Evolutionary conservation across 2,797 vertebrate genomes (phyloP), one percentile per base, ranked within the genome.

Genomic region (Sphenopsis melanotis): DNA sequence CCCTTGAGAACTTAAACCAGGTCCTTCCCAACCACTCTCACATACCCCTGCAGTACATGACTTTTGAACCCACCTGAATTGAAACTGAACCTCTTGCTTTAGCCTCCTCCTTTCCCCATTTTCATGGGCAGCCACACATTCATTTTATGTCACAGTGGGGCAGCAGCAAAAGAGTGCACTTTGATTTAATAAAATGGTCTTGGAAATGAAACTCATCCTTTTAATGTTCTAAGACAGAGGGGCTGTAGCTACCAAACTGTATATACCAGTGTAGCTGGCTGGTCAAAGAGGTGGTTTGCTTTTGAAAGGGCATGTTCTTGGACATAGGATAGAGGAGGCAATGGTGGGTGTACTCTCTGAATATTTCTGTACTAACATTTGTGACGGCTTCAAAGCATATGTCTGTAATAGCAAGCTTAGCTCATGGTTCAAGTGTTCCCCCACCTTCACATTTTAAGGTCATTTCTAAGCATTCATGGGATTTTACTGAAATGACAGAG

Each of bases 401-500:
- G 8, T 49, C 5, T 71, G 29, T 69, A 32, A 42, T 34, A 47
- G 15, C 61, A 84, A 91, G 29, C 34, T 41, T 66, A 32, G 24
- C 21, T 91, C n/a, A 41, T 65, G 8, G 12, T 61, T 80, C 42
- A 19, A 59, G 41, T 68, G 20, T 83, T 87, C 6, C 5, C n/a
- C 29, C 20, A 75, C 56, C 53, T 60, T 69, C 30, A 18, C 12
- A 23, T 70, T 65, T 71, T 89, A 57, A 71, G 59, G 16, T 90
- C 13, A 63, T 22, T 79, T 72, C 23, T 79, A 30, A 90, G 56
- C 23, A 41, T 34, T 29, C 80, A 32, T 44, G 66, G 60, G 15
- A 41, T 89, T 93, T 92, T 89, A n/a, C 30, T 93, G 13, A 89
- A 77, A 34, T 65, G 53, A 42, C 11, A 42, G 18, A 83, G 55